Evolutionary conservation across 2,797 vertebrate species (phyloP), one percentile per base, ranked within the genome.

Genomic region (Pseudochromis fuscus): DNA sequence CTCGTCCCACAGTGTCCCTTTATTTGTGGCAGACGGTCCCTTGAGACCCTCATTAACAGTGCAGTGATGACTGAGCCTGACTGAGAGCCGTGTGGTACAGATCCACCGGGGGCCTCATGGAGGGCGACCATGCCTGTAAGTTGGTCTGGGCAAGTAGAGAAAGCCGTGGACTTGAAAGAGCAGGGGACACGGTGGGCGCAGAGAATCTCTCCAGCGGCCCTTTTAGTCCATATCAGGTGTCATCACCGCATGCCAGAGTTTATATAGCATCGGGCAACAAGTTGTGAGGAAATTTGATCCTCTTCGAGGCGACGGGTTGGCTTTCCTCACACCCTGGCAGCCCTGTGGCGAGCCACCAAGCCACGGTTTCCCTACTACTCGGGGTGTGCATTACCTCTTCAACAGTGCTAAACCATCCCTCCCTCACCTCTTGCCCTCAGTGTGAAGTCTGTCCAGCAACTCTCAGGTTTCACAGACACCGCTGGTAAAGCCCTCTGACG

Each of bases 201-300:
- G 87, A 90, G 89, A 92, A 82, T 87, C 82, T 88, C 89, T 86
- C 74, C 46, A 64, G 91, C 90, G 90, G 93, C 79, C 75, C 93
- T 94, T 94, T 94, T 78, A 92, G 94, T 81, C 78, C 75, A 74
- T 91, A 93, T 95, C 90, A 78, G 81, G 89, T 95, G 89, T 94
- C 92, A 82, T 77, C 83, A 83, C 91, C 73, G 77, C 94, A 95
- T 95, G 94, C 94, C 94, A 94, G 93, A 93, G 93, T 95, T 95
- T 95, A 95, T 95, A 94, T 95, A 94, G 94, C 93, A 95, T 84
- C 84, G 82, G 89, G 93, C 94, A 95, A 94, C 94, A 95, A 94
- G 94, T 95, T 92, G 94, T 93, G 91, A 91, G 92, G 94, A 94
- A 95, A 95, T 84, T 12, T 49, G 91, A 95, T 87, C 85, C 84